These are phyloP conservation scores for Neogale vison DNA, from an alignment of 2,113 vertebrate genomes.

Conservation along the genomic window DNA sequence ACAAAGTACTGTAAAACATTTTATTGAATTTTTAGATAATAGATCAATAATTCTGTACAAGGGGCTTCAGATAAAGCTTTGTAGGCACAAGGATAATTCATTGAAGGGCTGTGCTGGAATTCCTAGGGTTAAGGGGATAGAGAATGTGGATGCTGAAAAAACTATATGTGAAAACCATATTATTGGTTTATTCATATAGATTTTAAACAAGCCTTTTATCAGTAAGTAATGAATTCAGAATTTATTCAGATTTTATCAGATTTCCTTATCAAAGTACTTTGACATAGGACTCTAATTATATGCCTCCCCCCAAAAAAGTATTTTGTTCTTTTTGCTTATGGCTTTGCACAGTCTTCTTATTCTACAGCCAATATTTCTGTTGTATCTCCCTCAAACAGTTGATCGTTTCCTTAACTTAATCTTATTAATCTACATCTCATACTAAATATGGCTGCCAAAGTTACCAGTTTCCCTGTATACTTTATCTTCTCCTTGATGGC, in stretches of 20 bases:
- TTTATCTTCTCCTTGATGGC: background rate
- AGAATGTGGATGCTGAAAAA: background rate
- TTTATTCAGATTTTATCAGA: background rate
- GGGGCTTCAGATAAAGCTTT: background rate
- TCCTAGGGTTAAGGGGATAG: background rate
- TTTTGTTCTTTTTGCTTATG: background rate
- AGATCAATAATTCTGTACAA: background rate
- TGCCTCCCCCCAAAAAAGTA: accelerated
- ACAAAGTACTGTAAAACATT: background rate
- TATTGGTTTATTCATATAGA: background rate
- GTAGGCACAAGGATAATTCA: background rate
- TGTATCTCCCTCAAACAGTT: background rate
- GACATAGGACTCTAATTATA: background rate
- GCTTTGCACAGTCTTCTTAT: background rate
- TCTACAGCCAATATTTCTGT: background rate
- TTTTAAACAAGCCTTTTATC: background rate
- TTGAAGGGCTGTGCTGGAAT: background rate
- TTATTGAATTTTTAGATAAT: background rate
- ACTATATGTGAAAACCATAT: background rate
- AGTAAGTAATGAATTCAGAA: background rate
- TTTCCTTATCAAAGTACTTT: background rate
- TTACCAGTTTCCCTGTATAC: background rate
- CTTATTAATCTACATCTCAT: background rate
- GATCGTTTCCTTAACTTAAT: background rate
- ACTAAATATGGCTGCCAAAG: background rate